A percentile compares a stretch with the other conserved stretches of the same genome.
These are phyloP conservation scores for Protaetia brevitarsis DNA, from an alignment of 1,140 invertebrate genomes.

Conservation along the genomic window DNA sequence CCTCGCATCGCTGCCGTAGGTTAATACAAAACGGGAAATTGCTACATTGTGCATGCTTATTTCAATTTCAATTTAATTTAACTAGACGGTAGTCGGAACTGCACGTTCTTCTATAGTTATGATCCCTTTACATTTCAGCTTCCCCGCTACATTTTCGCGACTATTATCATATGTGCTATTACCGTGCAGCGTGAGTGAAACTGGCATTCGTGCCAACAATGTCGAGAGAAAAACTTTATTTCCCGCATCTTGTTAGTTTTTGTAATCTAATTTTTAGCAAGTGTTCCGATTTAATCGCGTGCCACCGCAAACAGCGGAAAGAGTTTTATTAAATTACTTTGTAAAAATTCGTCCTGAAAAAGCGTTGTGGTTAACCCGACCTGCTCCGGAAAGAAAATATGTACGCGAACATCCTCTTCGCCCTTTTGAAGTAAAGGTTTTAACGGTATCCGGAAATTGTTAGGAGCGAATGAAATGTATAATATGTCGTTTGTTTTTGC, in stretches of 20 bases:
- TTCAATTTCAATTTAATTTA: too few relatives aligned
- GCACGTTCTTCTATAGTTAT: too few relatives aligned
- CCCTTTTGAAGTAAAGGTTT: constrained; percentile 4
- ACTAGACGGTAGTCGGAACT: too few relatives aligned
- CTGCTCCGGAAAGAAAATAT: not conserved
- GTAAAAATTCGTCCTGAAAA: not conserved
- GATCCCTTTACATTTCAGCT: too few relatives aligned
- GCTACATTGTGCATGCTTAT: too few relatives aligned
- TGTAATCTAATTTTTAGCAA: not conserved
- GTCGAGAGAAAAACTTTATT: not conserved
- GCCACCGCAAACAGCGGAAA: not conserved
- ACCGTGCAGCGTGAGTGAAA: not conserved
- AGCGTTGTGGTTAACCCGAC: not conserved
- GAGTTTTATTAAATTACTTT: constrained; percentile 8
- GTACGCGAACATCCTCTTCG: too few relatives aligned
- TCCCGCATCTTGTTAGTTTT: not conserved
- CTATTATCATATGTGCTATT: too few relatives aligned
- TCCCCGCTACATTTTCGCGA: too few relatives aligned
- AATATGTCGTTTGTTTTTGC: not conserved
- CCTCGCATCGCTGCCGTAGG: too few relatives aligned
- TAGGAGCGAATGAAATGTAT: not conserved
- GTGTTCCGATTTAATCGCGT: not conserved
- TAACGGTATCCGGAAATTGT: too few relatives aligned
- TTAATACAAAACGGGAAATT: too few relatives aligned
- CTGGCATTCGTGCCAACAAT: not conserved